Conservation (phyloP, 2,888 invertebrate genomes). For the Drosophila subquinaria region DNA sequence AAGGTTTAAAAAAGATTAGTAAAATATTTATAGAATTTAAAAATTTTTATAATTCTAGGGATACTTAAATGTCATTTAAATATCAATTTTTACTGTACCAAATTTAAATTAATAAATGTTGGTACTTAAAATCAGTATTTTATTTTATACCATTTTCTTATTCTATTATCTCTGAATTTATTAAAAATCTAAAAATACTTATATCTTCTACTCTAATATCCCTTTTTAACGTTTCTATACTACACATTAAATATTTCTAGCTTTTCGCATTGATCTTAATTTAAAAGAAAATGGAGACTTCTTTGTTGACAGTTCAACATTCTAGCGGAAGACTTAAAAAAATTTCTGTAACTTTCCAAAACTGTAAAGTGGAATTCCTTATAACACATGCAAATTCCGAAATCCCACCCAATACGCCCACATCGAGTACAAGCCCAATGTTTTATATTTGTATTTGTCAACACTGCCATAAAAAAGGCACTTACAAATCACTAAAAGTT, state of each 20-base stretch:
- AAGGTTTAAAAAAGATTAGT: no score
- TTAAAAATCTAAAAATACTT: neutral
- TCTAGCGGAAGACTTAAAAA: constrained; percentile 39
- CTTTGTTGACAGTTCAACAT: constrained; percentile 6
- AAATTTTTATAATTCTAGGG: no score
- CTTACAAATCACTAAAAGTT: constrained; percentile 24
- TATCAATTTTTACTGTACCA: no score
- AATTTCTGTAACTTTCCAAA: constrained; percentile 20
- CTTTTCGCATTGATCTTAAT: constrained; percentile 19
- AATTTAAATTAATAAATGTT: no score
- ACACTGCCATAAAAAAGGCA: constrained; percentile 38
- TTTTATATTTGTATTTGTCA: constrained; percentile 44
- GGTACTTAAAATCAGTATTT: no score
- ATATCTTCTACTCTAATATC: neutral
- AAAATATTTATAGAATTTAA: no score
- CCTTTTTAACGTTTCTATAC: no score
- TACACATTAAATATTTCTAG: neutral
- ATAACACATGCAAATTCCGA: constrained; percentile 56
- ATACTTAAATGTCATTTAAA: no score
- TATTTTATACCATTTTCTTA: neutral
- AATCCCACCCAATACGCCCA: constrained; percentile 48
- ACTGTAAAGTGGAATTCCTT: constrained; percentile 30
- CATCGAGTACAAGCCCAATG: constrained; percentile 14
- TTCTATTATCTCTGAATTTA: no score
- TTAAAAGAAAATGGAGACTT: constrained; percentile 21